Evolutionary conservation across 2,113 vertebrate genomes (phyloP).

Genomic region (Mus musculus): DNA sequence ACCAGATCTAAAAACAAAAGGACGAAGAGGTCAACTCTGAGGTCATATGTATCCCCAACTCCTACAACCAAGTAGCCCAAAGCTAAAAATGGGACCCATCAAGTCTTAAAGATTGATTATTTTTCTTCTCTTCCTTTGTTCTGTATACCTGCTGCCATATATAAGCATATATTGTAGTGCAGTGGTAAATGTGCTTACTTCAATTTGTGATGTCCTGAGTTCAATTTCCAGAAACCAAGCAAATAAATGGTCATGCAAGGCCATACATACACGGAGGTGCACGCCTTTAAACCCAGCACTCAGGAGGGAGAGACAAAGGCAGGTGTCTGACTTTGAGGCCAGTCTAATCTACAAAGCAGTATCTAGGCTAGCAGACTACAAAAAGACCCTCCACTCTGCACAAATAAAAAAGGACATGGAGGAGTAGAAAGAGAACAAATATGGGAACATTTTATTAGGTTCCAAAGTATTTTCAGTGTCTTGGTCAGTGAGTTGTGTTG

Average conservation of each 20-base stretch:
- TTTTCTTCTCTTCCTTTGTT: background rate
- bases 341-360: background rate
- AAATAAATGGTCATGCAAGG: background rate
- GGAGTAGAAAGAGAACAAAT: background rate
- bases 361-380: background rate
- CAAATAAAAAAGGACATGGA: background rate
- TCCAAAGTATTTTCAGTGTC: background rate
- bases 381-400: background rate
- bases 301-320: background rate
- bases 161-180: background rate
- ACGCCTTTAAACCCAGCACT: background rate
- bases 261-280: background rate
- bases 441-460: background rate
- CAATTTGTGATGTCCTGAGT: background rate
- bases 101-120: background rate
- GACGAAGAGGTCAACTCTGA: slow-evolving; percentile 26
- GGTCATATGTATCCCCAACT: background rate
- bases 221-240: background rate
- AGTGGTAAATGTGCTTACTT: background rate
- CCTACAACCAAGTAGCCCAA: background rate
- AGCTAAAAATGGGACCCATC: background rate
- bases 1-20: slow-evolving; percentile 87
- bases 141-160: background rate
- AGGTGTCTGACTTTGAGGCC: background rate
- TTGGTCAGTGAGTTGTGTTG: slow-evolving; percentile 5